phyloP scores from a whole-genome alignment of 2,113 vertebrate species.

The Ceyx cyanopectus region DNA sequence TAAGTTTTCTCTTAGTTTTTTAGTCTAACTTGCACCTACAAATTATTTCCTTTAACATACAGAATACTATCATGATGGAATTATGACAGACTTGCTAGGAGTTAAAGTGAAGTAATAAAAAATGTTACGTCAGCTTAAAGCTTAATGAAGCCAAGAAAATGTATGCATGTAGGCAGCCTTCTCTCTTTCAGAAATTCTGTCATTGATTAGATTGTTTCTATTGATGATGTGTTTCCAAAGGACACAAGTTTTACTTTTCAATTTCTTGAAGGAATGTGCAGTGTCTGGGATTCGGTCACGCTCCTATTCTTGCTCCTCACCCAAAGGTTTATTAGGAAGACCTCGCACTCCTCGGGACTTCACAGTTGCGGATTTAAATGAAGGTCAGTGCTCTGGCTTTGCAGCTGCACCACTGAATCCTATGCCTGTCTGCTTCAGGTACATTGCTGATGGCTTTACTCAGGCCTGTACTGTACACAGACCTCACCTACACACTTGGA shows the following conservation, averaged over 20 bases:
- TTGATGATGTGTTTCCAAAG: neutral
- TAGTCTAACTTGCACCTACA: neutral
- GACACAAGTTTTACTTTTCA: neutral
- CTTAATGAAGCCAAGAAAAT: neutral
- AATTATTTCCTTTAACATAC: neutral
- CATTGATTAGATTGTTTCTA: neutral
- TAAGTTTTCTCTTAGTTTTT: neutral
- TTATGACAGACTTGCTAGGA: neutral
- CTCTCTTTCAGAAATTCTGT: neutral
- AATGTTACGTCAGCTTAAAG: neutral
- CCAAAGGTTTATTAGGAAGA: constrained; percentile 85
- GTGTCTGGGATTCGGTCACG: constrained; percentile 86
- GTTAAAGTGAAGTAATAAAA: neutral
- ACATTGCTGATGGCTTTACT: neutral
- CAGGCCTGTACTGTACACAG: neutral
- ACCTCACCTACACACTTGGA: accelerated
- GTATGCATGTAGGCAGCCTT: accelerated
- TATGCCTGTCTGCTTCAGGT: neutral
- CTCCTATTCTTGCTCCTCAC: constrained; percentile 93
- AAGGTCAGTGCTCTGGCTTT: constrained; percentile 80
- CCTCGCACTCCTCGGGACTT: constrained; percentile 75
- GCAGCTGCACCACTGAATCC: neutral
- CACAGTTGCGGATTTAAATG: constrained; percentile 59
- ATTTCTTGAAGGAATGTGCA: constrained; percentile 77
- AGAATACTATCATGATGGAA: neutral